A percentile compares a stretch with the other conserved stretches of the same genome.
Evolutionary conservation across 2,888 invertebrate genomes (phyloP).

Genomic region (Ectobius pallidus): DNA sequence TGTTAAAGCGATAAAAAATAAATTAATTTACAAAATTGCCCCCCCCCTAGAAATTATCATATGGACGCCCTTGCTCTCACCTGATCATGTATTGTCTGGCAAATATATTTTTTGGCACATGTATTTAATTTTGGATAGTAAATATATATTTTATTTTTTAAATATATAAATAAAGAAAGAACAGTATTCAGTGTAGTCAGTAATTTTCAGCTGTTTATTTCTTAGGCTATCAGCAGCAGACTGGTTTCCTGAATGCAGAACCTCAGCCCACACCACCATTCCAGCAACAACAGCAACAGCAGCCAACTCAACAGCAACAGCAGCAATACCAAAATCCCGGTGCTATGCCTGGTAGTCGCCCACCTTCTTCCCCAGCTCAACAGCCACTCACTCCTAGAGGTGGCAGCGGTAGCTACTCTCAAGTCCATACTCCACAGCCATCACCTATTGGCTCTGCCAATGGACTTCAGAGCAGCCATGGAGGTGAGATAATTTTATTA

Average conservation of each 20-base stretch:
- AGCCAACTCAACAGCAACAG: conserved; percentile 35
- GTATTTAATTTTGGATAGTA: too few relatives aligned
- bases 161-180: too few relatives aligned
- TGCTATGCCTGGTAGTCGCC: conserved; percentile 33
- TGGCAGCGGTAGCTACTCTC: conserved; percentile 39
- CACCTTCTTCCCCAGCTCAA: conserved; percentile 43
- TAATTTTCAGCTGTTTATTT: too few relatives aligned
- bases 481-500: background rate
- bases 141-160: too few relatives aligned
- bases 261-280: conserved; percentile 29
- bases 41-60: too few relatives aligned
- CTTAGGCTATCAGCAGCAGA: conserved; percentile 43
- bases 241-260: conserved; percentile 26
- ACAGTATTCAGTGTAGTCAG: too few relatives aligned
- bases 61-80: too few relatives aligned
- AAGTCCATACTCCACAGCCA: conserved; percentile 46
- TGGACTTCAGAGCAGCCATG: conserved; percentile 24
- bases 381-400: conserved; percentile 42
- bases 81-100: too few relatives aligned
- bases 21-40: too few relatives aligned
- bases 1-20: too few relatives aligned
- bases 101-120: too few relatives aligned
- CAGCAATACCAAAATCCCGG: conserved; percentile 30
- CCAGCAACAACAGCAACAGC: conserved; percentile 29
- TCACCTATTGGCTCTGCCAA: conserved; percentile 43